A percentile compares a stretch with the other conserved stretches of the same genome.
Conservation (phyloP, 2,888 invertebrate species). For the Mimachlamys varia region DNA sequence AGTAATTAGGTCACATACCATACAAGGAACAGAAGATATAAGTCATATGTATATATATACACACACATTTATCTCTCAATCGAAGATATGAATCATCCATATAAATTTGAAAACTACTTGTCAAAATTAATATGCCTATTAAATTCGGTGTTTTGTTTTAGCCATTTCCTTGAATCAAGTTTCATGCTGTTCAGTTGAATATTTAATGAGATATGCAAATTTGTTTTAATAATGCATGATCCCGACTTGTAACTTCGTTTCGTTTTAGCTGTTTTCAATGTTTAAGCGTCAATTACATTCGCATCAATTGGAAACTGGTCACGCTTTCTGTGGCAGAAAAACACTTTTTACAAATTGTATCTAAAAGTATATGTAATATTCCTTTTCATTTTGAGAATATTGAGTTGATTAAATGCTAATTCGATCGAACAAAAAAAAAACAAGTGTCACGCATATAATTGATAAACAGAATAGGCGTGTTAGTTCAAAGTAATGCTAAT, state of each 20-base stretch:
- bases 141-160: not conserved
- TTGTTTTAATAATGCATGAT: constrained; percentile 2
- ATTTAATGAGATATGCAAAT: constrained; percentile 32
- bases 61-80: too few relatives aligned
- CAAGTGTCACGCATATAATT: not conserved
- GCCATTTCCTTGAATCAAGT: not conserved
- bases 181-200: not conserved
- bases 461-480: not conserved
- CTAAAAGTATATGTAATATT: not conserved
- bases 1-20: not conserved
- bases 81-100: not conserved
- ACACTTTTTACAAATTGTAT: not conserved
- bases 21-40: not conserved
- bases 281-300: not conserved
- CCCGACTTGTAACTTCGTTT: not conserved
- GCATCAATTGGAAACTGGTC: constrained; percentile 4
- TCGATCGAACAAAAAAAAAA: not conserved
- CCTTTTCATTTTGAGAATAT: not conserved
- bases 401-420: not conserved
- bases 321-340: not conserved
- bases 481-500: not conserved
- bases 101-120: not conserved
- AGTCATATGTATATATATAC: not conserved
- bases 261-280: not conserved
- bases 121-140: not conserved